These are phyloP conservation scores for Plusia festucae DNA, from an alignment of 2,888 invertebrate species.

Conservation along the genomic window DNA sequence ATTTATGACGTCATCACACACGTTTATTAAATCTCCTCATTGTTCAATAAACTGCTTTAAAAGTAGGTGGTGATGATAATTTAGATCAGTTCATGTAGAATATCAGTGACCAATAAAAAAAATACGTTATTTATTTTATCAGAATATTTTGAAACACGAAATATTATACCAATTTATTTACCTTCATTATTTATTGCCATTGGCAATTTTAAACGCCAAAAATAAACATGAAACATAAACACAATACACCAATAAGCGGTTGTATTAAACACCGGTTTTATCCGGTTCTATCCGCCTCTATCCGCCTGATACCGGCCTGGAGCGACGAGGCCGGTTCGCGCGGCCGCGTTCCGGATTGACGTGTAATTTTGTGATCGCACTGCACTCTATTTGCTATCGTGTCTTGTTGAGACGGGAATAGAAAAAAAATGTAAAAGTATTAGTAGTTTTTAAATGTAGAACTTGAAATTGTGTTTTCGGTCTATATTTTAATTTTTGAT, in stretches of 20 bases:
- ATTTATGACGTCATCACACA: background rate
- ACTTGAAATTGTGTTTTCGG: constrained; percentile 24
- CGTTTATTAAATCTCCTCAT: background rate
- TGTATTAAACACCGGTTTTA: constrained; percentile 60
- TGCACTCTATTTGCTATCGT: constrained; percentile 67
- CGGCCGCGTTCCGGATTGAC: constrained; percentile 83
- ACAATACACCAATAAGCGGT: constrained; percentile 26
- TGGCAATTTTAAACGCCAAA: background rate
- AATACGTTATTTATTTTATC: background rate
- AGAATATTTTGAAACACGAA: background rate
- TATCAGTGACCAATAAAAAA: background rate
- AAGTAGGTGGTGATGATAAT: too few relatives aligned
- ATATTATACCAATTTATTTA: too few relatives aligned
- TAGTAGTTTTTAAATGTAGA: constrained; percentile 45
- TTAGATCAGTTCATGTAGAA: too few relatives aligned
- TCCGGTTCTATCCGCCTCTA: constrained; percentile 63
- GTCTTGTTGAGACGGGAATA: constrained; percentile 51
- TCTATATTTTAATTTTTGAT: constrained; percentile 7
- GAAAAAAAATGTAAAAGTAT: constrained; percentile 52
- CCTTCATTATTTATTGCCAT: background rate
- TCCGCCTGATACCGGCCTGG: constrained; percentile 59
- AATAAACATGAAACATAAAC: constrained; percentile 25
- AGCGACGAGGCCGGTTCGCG: constrained; percentile 70
- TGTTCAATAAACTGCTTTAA: too few relatives aligned
- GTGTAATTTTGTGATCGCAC: constrained; percentile 80